phyloP scores from a whole-genome alignment of 2,113 vertebrate genomes.

The Nicator chloris region DNA sequence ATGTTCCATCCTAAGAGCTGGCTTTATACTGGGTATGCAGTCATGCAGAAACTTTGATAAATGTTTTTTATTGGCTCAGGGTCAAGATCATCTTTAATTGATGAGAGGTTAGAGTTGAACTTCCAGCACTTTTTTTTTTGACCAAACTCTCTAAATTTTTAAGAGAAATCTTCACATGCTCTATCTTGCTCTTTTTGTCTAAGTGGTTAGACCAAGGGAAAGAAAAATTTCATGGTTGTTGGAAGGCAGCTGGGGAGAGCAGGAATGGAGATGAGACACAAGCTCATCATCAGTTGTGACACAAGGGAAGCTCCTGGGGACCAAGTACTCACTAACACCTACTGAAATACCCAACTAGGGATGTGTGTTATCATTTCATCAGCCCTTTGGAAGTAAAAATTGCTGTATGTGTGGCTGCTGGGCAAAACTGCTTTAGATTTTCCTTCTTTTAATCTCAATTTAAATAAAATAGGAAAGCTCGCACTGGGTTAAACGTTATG shows the following conservation, averaged over 20 bases:
- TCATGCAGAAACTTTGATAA: background rate
- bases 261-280: background rate
- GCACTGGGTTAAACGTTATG: background rate
- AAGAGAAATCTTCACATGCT: background rate
- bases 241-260: background rate
- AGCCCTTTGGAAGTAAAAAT: background rate
- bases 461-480: background rate
- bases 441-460: background rate
- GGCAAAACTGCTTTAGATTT: background rate
- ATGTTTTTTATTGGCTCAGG: background rate
- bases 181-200: background rate
- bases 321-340: background rate
- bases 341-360: background rate
- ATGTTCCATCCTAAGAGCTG: background rate
- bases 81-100: background rate
- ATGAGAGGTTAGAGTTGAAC: background rate
- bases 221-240: background rate
- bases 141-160: background rate
- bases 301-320: background rate
- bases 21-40: background rate
- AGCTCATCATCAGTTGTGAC: background rate
- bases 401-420: background rate
- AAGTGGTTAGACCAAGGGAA: background rate
- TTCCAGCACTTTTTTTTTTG: background rate
- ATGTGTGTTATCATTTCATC: background rate